Evolutionary conservation across 1,140 invertebrate species (phyloP).

Genomic region (Trinorchestia longiramus): DNA sequence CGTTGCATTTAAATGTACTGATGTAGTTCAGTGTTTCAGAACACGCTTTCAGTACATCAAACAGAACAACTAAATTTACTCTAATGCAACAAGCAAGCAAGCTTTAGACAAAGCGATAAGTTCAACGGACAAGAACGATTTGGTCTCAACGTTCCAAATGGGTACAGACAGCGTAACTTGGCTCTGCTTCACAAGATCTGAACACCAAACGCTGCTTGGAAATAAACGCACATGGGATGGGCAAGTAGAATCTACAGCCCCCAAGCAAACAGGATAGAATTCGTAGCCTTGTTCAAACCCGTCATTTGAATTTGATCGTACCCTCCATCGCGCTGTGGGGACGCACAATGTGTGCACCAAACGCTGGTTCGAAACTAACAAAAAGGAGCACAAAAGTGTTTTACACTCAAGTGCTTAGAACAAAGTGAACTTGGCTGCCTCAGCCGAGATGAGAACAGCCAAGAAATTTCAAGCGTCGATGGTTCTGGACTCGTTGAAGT

Average conservation of each 20-base stretch:
- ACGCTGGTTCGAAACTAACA: not conserved
- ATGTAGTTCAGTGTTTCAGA: not conserved
- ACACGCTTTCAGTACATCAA: not conserved
- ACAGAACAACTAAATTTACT: not conserved
- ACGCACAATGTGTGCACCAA: not conserved
- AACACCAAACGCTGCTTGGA: not conserved
- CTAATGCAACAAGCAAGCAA: not conserved
- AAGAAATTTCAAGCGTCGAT: slow-evolving; percentile 35
- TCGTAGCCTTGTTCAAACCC: not conserved
- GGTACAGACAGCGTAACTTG: not conserved
- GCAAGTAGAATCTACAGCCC: not conserved
- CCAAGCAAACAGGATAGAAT: not conserved
- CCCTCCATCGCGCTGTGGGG: not conserved
- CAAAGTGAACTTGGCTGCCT: slow-evolving; percentile 12
- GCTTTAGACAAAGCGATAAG: not conserved
- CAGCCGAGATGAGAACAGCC: not conserved
- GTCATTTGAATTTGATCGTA: not conserved
- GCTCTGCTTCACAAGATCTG: not conserved
- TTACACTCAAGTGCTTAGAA: not conserved
- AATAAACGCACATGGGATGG: not conserved
- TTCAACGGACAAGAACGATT: not conserved
- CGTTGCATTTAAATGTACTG: not conserved
- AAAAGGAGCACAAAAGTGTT: not conserved
- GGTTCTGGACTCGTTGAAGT: slow-evolving; percentile 32
- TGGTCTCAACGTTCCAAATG: not conserved